Evolutionary conservation across 2,797 vertebrate genomes (phyloP).

Genomic region (Gadopsis bispinosus): DNA sequence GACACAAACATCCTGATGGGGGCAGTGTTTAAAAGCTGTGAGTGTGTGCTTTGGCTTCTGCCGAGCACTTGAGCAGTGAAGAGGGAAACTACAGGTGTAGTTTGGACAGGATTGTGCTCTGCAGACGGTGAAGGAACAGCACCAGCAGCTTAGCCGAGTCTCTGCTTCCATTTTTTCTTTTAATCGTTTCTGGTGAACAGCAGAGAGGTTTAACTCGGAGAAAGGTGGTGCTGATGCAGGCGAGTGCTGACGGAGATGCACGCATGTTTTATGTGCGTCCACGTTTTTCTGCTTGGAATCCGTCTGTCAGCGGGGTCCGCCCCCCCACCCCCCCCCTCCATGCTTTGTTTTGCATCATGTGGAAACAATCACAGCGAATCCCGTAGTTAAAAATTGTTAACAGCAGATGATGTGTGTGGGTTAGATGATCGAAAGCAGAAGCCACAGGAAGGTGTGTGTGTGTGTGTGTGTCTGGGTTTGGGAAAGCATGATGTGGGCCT

Average conservation of each 20-base stretch:
- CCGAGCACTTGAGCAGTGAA: background rate
- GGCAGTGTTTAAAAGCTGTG: slow-evolving; percentile 70
- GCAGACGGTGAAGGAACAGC: background rate
- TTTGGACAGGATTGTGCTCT: slow-evolving; percentile 1
- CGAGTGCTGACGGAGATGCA: background rate
- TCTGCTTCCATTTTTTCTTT: background rate
- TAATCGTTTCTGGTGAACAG: background rate
- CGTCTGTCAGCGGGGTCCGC: slow-evolving; percentile 30
- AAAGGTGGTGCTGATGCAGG: background rate
- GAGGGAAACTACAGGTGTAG: slow-evolving; percentile 5
- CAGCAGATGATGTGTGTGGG: slow-evolving; percentile 19
- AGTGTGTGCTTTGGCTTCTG: background rate
- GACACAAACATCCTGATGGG: slow-evolving; percentile 54
- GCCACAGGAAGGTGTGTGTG: background rate
- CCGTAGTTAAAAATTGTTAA: background rate
- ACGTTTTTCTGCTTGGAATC: background rate
- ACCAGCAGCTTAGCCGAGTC: background rate
- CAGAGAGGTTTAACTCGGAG: background rate
- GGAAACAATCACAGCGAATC: slow-evolving; percentile 20
- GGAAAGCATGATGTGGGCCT: background rate
- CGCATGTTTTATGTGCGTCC: background rate
- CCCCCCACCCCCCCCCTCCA: too few relatives aligned
- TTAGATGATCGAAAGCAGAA: slow-evolving; percentile 15
- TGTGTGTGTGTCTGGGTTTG: background rate
- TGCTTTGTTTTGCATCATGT: slow-evolving; percentile 26